Base-by-base conservation (phyloP, 2,113 vertebrate genomes). In the Oxygymnocypris stewartii region DNA sequence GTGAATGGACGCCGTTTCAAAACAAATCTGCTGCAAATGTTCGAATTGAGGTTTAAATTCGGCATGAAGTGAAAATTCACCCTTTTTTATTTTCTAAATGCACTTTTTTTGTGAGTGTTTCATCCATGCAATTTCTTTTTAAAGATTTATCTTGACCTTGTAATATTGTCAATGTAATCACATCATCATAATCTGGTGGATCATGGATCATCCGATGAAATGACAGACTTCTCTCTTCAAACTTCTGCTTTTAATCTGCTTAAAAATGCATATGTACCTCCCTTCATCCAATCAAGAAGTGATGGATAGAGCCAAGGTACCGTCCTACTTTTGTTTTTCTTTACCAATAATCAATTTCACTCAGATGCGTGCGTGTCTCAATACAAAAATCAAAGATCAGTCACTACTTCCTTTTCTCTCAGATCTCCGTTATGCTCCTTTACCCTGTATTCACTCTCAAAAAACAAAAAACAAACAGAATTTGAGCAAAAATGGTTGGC, bases 21-120 rank as follows among this genome's bases (percentile, higher is more conserved):
- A 61, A 77, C 12, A 80, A 42, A 40, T 14, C 57, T 42, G 12
- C 12, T 42, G 9, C 18, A 10, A 31, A 31, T 37, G 31, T 14
- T 59, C 59, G 51, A 23, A 59, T 44, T 80, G n/a, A 63, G 57
- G 12, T 79, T 61, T 42, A 61, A 59, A 80, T 20, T 76, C 13
- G 13, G 11, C n/a, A 67, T 67, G n/a, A 67, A 67, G 25, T 28
- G 3, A 13, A 67, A 67, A 31, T 31, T 67, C 11, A 12, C 4
- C 2, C 0, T 31, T 5, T 28, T 61, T 59, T 73, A 42, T 12
- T 73, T 42, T 42, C 69, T 23, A 23, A 40, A 73, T 23, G 20
- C 20, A 73, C 37, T 73, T 42, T 69, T 71, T 40, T 42, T 74
- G 20, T 23, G 69, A 42, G 4, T 3, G 31, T 37, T 37, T 67